Conservation (phyloP, 2,797 vertebrate genomes). For the Apogon hyalosoma region DNA sequence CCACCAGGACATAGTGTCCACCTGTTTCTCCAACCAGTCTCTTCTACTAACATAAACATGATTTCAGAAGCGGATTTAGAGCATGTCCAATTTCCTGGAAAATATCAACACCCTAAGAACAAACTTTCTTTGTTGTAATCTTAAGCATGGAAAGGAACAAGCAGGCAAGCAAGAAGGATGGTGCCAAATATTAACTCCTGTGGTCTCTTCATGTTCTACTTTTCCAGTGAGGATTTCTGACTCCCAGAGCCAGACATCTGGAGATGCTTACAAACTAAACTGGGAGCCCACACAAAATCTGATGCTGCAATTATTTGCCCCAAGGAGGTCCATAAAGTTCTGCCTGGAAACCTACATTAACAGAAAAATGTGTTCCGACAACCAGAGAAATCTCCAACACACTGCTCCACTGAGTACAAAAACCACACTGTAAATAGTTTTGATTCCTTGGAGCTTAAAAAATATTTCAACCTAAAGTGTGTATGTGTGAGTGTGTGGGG, state of each 20-base stretch:
- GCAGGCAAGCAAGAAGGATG: conserved; percentile 12
- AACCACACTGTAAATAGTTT: not conserved
- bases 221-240: conserved; percentile 47
- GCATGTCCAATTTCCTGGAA: conserved; percentile 5
- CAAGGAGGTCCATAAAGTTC: conserved; percentile 39
- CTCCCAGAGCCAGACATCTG: conserved; percentile 76
- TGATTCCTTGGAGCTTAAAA: not conserved
- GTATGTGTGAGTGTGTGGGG: not conserved
- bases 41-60: not conserved
- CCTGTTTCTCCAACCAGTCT: not conserved
- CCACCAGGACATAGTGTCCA: not conserved
- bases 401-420: not conserved
- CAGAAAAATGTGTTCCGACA: conserved; percentile 19
- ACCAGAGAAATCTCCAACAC: not conserved
- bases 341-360: conserved; percentile 43
- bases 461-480: not conserved
- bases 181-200: conserved; percentile 47
- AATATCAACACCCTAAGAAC: conserved; percentile 12
- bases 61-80: conserved; percentile 4
- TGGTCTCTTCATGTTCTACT: conserved; percentile 54
- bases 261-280: conserved; percentile 66
- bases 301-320: conserved; percentile 44
- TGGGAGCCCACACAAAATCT: conserved; percentile 41
- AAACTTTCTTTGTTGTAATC: conserved; percentile 32
- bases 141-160: conserved; percentile 16